Evolutionary conservation across 2,113 vertebrate genomes (phyloP), one percentile per base, ranked within the genome.

Genomic region (Ochotona curzoniae): DNA sequence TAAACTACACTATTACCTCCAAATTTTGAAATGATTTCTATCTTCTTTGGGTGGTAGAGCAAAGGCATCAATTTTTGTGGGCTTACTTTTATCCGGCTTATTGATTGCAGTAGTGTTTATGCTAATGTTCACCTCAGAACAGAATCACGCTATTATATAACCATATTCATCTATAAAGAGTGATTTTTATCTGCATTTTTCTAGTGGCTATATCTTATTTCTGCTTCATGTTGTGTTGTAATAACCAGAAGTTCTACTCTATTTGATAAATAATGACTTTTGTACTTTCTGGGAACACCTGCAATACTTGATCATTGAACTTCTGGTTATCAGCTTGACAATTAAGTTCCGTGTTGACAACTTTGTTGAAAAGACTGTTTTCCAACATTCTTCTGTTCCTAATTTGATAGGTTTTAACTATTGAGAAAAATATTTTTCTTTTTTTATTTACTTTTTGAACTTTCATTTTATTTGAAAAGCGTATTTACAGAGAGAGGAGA

Each of bases 21-120:
- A 81, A 57, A 85, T 60, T 89, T 86, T 74, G 26, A 83, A 93
- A 30, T 47, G 3, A 73, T 66, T 79, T 70, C 25, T 84, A 60
- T 80, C 61, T 90, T 67, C 38, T 69, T 51, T 26, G 28, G 63
- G 20, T 78, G 91, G 20, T 5, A 57, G 21, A 71, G 1, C 51
- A 60, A 76, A 88, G 20, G 75, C 84, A 70, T 63, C 80, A 69
- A 32, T 28, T 91, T 91, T 84, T 88, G 70, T 57, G 38, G 69
- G 3, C 10, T 11, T 70, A 57, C 32, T 67, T 88, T 88, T 57
- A 61, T 35, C 35, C 51, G 66, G 49, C 25, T 35, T 70, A 51
- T 75, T 81, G 61, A 74, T 83, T 88, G 38, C 47, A 61, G 82
- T 30, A 69, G 30, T 32, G 12, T 60, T 81, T 67, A 21, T 63